Base-by-base conservation (phyloP, 2,888 invertebrate genomes). In the Mamestra brassicae region DNA sequence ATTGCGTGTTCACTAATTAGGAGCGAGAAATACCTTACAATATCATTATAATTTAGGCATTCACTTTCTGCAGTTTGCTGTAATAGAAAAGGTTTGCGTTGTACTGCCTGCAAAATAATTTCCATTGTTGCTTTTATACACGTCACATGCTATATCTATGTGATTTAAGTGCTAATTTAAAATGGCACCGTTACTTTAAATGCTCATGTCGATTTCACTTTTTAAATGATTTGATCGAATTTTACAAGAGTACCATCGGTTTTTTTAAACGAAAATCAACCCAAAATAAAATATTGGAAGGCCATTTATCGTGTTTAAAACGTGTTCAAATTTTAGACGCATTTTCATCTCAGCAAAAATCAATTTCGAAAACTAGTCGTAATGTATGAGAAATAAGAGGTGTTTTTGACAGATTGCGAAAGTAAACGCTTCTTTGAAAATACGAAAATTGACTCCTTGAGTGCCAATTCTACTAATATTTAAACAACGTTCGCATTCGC, bases 41-140 rank as follows among this genome's bases (percentile, higher is more conserved):
- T 82, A 80, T 87, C 88, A 80, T 87, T 87, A 85, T 81, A 87
- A 85, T 88, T 85, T 80, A 87, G 77, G 79, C 87, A 87, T 84
- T 87, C 87, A 85, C 82, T 81, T 85, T 87, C 87, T 76, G 88
- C 87, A 64, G 81, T 71, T 83, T 83, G 87, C 84, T 88, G 84
- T 76, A 88, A 87, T 84, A 77, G 69, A 83, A 87, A 86, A 85
- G 36, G 71, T 73, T 68, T 81, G 52, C 62, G 73, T 60, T 83
- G 62, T 78, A 71, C 62, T 66, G 61, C 68, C 63, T 82, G 77
- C 58, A 74, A 67, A 61, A 74, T 55, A 54, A 74, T 50, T 60
- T 64, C 26, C 47, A 63, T 57, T 36, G n/a, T 78, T 76, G 79
- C 26, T 60, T 62, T 47, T 74, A 50, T 50, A 45, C 61, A 62